Evolutionary conservation across 2,113 vertebrate genomes (phyloP).

Genomic region (Anarhynchus alexandrinus): DNA sequence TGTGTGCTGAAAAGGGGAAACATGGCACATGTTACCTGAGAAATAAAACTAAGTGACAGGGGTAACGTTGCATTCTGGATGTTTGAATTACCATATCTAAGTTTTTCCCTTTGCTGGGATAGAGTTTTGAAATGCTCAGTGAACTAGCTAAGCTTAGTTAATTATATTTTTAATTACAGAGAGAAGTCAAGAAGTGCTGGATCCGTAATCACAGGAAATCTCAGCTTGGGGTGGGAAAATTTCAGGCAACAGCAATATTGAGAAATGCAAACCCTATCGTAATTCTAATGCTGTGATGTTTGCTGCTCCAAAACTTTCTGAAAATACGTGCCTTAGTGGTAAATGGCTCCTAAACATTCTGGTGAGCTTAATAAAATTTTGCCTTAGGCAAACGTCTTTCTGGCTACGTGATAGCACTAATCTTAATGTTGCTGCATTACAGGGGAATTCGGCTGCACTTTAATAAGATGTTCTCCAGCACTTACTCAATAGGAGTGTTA

Average conservation of each 20-base stretch:
- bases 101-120: neutral
- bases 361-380: neutral
- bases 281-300: neutral
- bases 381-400: neutral
- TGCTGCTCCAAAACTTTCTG: neutral
- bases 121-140: neutral
- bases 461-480: neutral
- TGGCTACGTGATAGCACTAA: neutral
- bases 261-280: neutral
- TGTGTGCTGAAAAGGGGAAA: neutral
- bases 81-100: neutral
- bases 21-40: neutral
- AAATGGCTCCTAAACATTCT: neutral
- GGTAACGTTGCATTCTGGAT: neutral
- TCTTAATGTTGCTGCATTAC: neutral
- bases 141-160: neutral
- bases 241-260: neutral
- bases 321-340: neutral
- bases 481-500: neutral
- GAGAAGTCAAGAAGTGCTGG: neutral
- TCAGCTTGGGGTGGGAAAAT: neutral
- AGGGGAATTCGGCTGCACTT: neutral
- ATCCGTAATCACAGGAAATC: neutral
- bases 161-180: constrained; percentile 9
- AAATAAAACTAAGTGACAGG: neutral